Conservation (phyloP, 1,140 invertebrate species). For the Caenorhabditis briggsae region DNA sequence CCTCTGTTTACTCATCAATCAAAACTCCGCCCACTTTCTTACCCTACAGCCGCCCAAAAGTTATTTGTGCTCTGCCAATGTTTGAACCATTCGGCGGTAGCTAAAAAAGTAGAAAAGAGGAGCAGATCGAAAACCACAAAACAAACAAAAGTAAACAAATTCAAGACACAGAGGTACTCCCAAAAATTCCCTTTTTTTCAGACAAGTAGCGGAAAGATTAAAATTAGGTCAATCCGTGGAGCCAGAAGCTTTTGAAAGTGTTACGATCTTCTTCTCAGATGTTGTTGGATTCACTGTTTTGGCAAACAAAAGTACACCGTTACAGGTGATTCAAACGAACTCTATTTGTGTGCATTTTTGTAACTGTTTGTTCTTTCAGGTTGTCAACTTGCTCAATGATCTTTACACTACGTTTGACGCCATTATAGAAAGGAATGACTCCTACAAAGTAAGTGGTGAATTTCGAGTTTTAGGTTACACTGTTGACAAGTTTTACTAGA, state of each 20-base stretch:
- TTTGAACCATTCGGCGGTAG: conserved; percentile 38
- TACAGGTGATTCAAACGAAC: conserved; percentile 77
- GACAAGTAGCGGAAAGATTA: conserved; percentile 84
- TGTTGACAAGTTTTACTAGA: conserved; percentile 35
- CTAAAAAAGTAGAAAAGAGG: background rate
- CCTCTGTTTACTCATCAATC: background rate
- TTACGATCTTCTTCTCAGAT: conserved; percentile 84
- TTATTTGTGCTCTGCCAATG: conserved; percentile 79
- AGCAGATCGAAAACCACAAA: conserved; percentile 46
- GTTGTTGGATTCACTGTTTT: conserved; percentile 96
- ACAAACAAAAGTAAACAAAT: conserved; percentile 46
- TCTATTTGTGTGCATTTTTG: conserved; percentile 12
- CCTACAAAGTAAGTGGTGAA: conserved; percentile 87
- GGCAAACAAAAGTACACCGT: conserved; percentile 82
- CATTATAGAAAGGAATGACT: conserved; percentile 93
- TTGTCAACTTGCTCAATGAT: conserved; percentile 94
- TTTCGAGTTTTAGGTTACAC: conserved; percentile 40
- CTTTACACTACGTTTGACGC: conserved; percentile 94
- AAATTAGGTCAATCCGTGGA: conserved; percentile 90
- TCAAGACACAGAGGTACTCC: conserved; percentile 14
- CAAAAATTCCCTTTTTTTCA: conserved; percentile 15
- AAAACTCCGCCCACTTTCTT: conserved; percentile 78
- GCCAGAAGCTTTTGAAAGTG: conserved; percentile 91
- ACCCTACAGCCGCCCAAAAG: background rate
- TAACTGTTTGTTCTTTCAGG: conserved; percentile 79